phyloP scores from a whole-genome alignment of 2,888 invertebrate species.

The Phengaris alcon region DNA sequence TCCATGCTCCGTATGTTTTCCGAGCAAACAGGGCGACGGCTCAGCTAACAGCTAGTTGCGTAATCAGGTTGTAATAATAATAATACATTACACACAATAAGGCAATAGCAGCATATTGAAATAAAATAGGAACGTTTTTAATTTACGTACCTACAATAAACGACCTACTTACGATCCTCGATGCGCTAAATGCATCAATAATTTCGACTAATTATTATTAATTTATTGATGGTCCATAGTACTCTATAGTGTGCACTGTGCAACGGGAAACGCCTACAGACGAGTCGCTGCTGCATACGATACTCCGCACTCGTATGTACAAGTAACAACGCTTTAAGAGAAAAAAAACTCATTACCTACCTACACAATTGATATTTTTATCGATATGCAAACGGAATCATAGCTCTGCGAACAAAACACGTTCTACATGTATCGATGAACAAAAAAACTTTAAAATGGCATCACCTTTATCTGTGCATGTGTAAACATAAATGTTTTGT shows the following conservation, averaged over 20 bases:
- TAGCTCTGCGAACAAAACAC: constrained; percentile 18
- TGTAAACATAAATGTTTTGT: constrained; percentile 42
- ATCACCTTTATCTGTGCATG: not conserved
- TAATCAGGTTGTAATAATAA: not conserved
- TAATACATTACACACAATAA: not conserved
- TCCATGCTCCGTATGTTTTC: not conserved
- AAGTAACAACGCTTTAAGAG: constrained; percentile 28
- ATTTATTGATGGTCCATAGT: not conserved
- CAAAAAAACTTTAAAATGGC: constrained; percentile 24
- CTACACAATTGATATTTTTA: constrained; percentile 22
- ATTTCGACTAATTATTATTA: constrained; percentile 21
- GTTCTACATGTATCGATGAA: not conserved
- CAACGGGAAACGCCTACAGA: constrained; percentile 31
- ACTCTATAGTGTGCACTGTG: not conserved
- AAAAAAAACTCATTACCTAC: constrained; percentile 33
- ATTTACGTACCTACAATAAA: not conserved
- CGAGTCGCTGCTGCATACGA: constrained; percentile 4
- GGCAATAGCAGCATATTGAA: not conserved
- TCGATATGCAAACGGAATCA: constrained; percentile 22
- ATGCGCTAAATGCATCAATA: constrained; percentile 20
- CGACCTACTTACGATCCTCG: not conserved
- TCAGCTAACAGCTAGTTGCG: not conserved
- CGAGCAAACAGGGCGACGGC: not conserved
- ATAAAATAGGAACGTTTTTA: not conserved
- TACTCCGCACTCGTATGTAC: not conserved